Conservation (phyloP, 2,888 invertebrate species). For the Eilema caniola region DNA sequence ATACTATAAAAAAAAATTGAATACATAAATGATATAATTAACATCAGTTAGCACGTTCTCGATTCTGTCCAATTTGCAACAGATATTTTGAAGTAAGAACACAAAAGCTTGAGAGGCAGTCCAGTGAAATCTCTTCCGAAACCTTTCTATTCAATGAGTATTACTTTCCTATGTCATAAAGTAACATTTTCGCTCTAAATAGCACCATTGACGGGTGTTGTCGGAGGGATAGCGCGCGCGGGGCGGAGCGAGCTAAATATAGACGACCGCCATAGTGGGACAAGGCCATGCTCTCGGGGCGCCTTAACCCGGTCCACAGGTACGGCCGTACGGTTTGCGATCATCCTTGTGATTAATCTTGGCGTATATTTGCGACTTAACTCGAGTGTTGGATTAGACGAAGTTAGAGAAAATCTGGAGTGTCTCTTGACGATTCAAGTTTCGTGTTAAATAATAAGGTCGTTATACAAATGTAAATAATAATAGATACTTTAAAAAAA, state of each 20-base stretch:
- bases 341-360: constrained; percentile 80
- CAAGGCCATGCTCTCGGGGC: constrained; percentile 75
- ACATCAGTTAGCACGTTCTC: not conserved
- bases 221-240: constrained; percentile 54
- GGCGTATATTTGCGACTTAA: constrained; percentile 69
- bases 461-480: constrained; percentile 19
- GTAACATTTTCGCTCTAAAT: constrained; percentile 71
- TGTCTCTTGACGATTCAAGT: constrained; percentile 53
- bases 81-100: not conserved
- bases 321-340: constrained; percentile 70
- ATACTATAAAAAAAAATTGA: constrained; percentile 20
- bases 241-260: constrained; percentile 73
- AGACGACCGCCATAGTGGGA: constrained; percentile 78
- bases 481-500: not conserved
- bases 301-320: constrained; percentile 68
- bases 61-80: not conserved
- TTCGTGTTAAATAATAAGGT: constrained; percentile 38
- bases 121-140: constrained; percentile 25
- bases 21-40: constrained; percentile 23
- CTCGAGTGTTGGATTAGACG: constrained; percentile 66
- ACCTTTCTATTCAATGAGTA: constrained; percentile 42
- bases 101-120: not conserved
- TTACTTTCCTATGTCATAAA: constrained; percentile 52
- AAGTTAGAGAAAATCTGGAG: constrained; percentile 64
- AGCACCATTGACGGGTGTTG: constrained; percentile 74